phyloP scores from a whole-genome alignment of 2,888 invertebrate genomes.

The Rhamnusium bicolor region DNA sequence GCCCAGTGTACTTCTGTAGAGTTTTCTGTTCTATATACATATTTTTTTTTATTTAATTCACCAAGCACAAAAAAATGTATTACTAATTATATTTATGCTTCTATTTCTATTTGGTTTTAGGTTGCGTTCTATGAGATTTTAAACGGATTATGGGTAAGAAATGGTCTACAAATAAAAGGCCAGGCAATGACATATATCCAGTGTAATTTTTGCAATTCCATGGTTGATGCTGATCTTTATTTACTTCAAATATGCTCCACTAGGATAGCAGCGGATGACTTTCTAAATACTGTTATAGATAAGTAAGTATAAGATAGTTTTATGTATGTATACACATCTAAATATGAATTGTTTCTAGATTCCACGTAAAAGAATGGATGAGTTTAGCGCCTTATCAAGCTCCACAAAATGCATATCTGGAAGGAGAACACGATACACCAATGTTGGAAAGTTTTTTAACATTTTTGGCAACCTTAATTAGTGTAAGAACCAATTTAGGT shows the following conservation, averaged over 20 bases:
- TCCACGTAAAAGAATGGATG: constrained; percentile 90
- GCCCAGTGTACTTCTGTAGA: too few relatives aligned
- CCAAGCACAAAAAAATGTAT: too few relatives aligned
- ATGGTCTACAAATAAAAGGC: constrained; percentile 98
- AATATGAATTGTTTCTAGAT: constrained; percentile 72
- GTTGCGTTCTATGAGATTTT: constrained; percentile 96
- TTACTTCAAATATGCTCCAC: constrained; percentile 95
- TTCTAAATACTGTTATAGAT: constrained; percentile 89
- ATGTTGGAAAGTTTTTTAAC: constrained; percentile 96
- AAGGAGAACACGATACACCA: constrained; percentile 87
- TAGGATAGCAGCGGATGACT: constrained; percentile 88
- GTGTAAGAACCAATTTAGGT: constrained; percentile 91
- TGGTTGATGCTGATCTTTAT: constrained; percentile 98
- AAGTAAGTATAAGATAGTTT: constrained; percentile 75
- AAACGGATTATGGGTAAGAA: constrained; percentile 95
- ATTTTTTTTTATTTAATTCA: too few relatives aligned
- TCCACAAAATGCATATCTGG: constrained; percentile 75
- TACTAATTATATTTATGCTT: too few relatives aligned
- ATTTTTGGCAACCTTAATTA: constrained; percentile 91
- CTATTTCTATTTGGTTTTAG: constrained; percentile 73
- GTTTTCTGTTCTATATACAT: too few relatives aligned
- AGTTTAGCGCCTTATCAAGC: constrained; percentile 82
- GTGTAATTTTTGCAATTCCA: constrained; percentile 98
- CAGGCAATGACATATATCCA: constrained; percentile 99
- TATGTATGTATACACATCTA: not conserved